Evolutionary conservation across 2,888 invertebrate genomes (phyloP).

Genomic region (Drosophila tanythrix): DNA sequence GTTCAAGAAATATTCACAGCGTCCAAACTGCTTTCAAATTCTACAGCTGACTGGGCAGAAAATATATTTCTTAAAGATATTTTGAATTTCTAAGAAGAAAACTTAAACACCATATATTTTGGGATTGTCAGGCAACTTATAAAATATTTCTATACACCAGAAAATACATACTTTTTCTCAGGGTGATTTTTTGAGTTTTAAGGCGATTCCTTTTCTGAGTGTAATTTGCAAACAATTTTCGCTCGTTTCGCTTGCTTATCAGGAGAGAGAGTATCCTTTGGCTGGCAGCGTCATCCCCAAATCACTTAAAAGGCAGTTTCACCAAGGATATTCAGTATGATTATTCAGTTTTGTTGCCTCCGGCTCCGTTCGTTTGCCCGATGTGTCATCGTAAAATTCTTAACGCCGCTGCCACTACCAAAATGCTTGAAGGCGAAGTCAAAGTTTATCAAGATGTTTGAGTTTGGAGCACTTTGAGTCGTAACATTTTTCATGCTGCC

Average conservation of each 20-base stretch:
- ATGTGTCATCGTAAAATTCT: slow-evolving; percentile 30
- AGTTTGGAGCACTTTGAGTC: slow-evolving; percentile 6
- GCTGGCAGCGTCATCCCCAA: not conserved
- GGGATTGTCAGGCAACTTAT: not conserved
- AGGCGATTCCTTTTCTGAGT: not conserved
- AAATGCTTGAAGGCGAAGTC: not conserved
- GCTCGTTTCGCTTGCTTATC: slow-evolving; percentile 13
- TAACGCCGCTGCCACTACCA: slow-evolving; percentile 14
- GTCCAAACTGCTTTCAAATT: not conserved
- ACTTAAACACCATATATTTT: not conserved
- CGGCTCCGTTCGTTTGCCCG: slow-evolving; percentile 5
- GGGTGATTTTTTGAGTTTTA: not conserved
- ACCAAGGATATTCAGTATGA: not conserved
- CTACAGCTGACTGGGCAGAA: not conserved
- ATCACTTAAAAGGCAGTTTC: not conserved
- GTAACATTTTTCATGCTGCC: slow-evolving; percentile 44
- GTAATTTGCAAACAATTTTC: slow-evolving; percentile 30
- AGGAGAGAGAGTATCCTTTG: not conserved
- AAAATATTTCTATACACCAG: not conserved
- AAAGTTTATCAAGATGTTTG: not conserved
- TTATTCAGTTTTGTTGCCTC: slow-evolving; percentile 9
- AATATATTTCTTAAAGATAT: not conserved
- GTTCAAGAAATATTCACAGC: not conserved
- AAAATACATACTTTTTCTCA: not conserved
- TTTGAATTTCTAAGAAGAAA: not conserved